A percentile compares a stretch with the other conserved stretches of the same genome.
Evolutionary conservation across 1,140 invertebrate species (phyloP).

Genomic region (Drosophila nikananu): DNA sequence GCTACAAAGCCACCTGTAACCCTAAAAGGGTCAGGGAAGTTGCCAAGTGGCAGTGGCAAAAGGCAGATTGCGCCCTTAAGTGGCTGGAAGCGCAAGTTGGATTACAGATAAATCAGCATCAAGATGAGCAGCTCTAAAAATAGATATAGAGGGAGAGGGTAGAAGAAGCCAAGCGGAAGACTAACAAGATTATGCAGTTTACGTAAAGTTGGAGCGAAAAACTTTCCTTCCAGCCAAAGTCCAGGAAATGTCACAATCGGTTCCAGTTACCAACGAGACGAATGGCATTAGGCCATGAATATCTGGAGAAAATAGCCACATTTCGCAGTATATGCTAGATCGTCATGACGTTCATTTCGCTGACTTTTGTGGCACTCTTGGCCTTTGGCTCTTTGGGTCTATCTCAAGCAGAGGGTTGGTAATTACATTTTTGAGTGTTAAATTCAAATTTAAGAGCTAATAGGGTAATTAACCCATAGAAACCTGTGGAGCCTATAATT

Average conservation of each 20-base stretch:
- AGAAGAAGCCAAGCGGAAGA: conserved; percentile 29
- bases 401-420: conserved; percentile 14
- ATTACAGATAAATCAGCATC: conserved; percentile 43
- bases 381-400: neutral
- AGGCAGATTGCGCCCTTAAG: conserved; percentile 43
- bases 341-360: conserved; percentile 11
- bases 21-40: conserved; percentile 28
- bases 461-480: neutral
- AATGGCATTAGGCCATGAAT: conserved; percentile 6
- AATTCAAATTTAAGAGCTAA: neutral
- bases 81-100: conserved; percentile 42
- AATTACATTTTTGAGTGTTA: neutral
- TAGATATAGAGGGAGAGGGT: conserved; percentile 1
- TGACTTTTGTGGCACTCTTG: conserved; percentile 18
- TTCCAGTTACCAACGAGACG: conserved; percentile 6
- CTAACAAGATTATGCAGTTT: conserved; percentile 49
- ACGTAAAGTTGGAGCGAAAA: conserved; percentile 20
- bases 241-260: conserved; percentile 10
- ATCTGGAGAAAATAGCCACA: neutral
- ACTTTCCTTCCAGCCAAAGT: neutral
- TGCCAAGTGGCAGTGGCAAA: conserved; percentile 42
- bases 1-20: conserved; percentile 46
- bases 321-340: neutral
- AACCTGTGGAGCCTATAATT: neutral
- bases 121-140: conserved; percentile 42